phyloP scores from a whole-genome alignment of 2,113 vertebrate species.

The Oryzias melastigma region DNA sequence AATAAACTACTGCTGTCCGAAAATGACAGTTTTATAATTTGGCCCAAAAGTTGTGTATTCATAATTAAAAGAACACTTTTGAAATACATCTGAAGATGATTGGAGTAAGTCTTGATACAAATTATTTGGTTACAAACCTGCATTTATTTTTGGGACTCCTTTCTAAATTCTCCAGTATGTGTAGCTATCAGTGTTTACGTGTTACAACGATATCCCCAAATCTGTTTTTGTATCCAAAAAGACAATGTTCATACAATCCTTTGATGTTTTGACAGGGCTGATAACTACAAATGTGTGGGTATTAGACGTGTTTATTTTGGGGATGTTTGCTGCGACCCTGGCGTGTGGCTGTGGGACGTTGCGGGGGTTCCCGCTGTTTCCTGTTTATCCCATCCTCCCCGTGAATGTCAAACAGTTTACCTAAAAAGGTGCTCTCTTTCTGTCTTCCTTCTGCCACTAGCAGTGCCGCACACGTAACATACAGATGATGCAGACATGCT shows the following conservation, averaged over 20 bases:
- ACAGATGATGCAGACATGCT: slow-evolving; percentile 2
- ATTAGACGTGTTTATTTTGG: slow-evolving; percentile 67
- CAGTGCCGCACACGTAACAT: slow-evolving; percentile 18
- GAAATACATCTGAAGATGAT: too few species aligned
- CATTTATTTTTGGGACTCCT: not conserved
- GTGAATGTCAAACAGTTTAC: slow-evolving; percentile 76
- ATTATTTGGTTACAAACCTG: not conserved
- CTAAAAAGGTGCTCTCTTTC: slow-evolving; percentile 69
- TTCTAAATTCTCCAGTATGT: slow-evolving; percentile 4
- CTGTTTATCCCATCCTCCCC: slow-evolving; percentile 75
- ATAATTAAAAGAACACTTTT: too few species aligned
- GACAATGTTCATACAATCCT: slow-evolving; percentile 38
- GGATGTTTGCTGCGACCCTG: slow-evolving; percentile 67
- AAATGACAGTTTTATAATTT: too few species aligned
- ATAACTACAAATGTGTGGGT: slow-evolving; percentile 66
- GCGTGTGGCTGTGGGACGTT: slow-evolving; percentile 64
- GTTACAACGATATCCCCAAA: slow-evolving; percentile 27
- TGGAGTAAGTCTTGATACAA: too few species aligned
- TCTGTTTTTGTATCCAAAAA: slow-evolving; percentile 29
- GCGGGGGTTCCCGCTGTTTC: slow-evolving; percentile 63
- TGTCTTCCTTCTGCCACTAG: slow-evolving; percentile 51
- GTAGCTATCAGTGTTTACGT: slow-evolving; percentile 9
- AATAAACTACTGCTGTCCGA: too few species aligned
- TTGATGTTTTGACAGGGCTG: slow-evolving; percentile 58
- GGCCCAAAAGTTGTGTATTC: too few species aligned